A percentile compares a stretch with the other conserved stretches of the same genome.
Evolutionary conservation across 2,797 vertebrate genomes (phyloP).

Genomic region (Tolypeutes matacus): DNA sequence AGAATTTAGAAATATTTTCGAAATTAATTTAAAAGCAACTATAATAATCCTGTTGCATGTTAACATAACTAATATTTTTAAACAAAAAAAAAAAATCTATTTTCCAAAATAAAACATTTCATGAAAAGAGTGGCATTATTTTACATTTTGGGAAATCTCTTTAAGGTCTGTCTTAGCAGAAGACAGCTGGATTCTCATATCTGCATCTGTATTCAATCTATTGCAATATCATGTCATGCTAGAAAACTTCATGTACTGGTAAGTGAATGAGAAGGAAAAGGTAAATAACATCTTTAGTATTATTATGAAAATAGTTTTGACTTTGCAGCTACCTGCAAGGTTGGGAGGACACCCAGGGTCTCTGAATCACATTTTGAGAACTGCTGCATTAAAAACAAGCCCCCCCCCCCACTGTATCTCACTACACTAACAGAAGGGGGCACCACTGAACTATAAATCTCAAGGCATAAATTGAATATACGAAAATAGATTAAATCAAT

Average conservation of each 20-base stretch:
- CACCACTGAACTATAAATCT: background rate
- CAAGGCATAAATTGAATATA: background rate
- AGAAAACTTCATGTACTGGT: background rate
- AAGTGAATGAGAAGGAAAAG: background rate
- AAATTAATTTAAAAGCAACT: slow-evolving; percentile 42
- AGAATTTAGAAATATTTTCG: background rate
- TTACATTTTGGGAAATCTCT: background rate
- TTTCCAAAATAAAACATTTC: background rate
- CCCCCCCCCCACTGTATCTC: background rate
- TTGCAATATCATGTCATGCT: background rate
- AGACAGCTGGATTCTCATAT: background rate
- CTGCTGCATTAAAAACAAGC: background rate
- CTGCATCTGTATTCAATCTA: background rate
- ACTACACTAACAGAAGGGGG: background rate
- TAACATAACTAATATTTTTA: background rate
- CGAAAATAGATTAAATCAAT: background rate
- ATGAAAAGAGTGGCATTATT: background rate
- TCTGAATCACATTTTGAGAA: background rate
- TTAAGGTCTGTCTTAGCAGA: background rate
- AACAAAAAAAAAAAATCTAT: background rate
- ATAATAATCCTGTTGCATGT: background rate
- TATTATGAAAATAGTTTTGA: background rate
- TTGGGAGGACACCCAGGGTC: background rate
- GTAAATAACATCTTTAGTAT: background rate
- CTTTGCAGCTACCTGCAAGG: background rate